Evolutionary conservation across 2,113 vertebrate genomes (phyloP).

Genomic region (Lasiurus cinereus): DNA sequence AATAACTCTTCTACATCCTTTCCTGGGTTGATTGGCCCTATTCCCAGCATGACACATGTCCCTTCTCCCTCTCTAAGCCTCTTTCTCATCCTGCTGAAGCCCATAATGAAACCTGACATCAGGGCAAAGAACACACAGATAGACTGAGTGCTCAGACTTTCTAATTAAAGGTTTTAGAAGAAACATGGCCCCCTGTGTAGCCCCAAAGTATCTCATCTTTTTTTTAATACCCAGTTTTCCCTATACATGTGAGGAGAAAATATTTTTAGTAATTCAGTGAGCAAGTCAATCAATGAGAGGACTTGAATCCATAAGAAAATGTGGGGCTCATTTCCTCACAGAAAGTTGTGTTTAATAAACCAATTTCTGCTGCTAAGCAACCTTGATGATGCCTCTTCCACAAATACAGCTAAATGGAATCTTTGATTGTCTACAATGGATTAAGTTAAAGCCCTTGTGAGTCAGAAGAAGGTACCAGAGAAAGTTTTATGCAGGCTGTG

Average conservation of each 20-base stretch:
- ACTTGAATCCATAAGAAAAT: background rate
- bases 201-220: background rate
- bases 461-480: constrained; percentile 68
- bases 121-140: background rate
- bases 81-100: background rate
- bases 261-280: background rate
- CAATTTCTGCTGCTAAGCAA: constrained; percentile 68
- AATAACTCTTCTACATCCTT: background rate
- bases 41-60: background rate
- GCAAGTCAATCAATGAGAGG: constrained; percentile 46
- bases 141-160: background rate
- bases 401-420: constrained; percentile 15
- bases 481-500: constrained; percentile 62
- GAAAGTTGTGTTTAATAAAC: constrained; percentile 71
- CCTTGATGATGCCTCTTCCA: constrained; percentile 27
- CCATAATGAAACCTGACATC: background rate
- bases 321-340: background rate
- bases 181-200: background rate
- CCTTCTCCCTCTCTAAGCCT: background rate
- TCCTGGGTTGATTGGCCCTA: background rate
- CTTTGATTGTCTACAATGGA: constrained; percentile 22
- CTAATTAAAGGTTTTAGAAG: constrained; percentile 29
- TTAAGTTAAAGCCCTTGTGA: constrained; percentile 48
- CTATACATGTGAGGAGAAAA: background rate
- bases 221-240: background rate